These are phyloP conservation scores for Cephus runcator DNA, from an alignment of 2,888 invertebrate species.

Conservation along the genomic window DNA sequence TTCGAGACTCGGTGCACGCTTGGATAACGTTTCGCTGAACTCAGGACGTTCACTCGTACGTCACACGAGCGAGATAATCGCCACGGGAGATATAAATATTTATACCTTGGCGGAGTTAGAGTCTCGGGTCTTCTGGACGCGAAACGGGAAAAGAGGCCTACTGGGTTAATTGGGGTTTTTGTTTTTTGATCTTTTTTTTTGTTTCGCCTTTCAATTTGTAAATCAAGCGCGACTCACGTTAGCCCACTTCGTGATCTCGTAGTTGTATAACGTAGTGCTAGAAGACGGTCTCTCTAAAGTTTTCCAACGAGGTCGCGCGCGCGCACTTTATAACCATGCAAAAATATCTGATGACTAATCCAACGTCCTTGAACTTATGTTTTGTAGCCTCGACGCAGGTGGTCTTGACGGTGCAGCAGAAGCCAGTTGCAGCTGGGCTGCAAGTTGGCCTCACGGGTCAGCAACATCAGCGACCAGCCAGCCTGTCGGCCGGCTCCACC, in stretches of 20 bases:
- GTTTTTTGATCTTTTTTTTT: neutral
- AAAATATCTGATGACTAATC: slow-evolving; percentile 42
- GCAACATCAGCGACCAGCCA: slow-evolving; percentile 65
- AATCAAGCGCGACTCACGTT: neutral
- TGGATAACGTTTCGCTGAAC: neutral
- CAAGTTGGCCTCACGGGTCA: slow-evolving; percentile 66
- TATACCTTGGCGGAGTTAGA: slow-evolving; percentile 2
- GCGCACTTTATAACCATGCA: slow-evolving; percentile 17
- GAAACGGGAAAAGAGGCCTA: neutral
- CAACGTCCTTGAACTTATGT: slow-evolving; percentile 48
- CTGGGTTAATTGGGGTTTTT: neutral
- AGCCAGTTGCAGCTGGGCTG: slow-evolving; percentile 59
- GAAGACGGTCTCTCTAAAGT: neutral
- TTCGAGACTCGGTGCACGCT: neutral
- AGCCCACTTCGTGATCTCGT: neutral
- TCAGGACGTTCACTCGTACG: neutral
- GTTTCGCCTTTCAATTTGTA: neutral
- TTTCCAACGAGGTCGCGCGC: neutral
- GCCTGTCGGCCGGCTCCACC: slow-evolving; percentile 58
- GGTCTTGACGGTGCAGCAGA: slow-evolving; percentile 76
- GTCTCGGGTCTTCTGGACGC: neutral
- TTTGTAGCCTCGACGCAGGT: slow-evolving; percentile 75
- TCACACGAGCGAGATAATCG: slow-evolving; percentile 3
- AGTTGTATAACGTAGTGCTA: neutral
- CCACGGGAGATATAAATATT: slow-evolving; percentile 1